These are phyloP conservation scores for Empidonax alnorum DNA, from an alignment of 2,113 vertebrate genomes.

Conservation along the genomic window DNA sequence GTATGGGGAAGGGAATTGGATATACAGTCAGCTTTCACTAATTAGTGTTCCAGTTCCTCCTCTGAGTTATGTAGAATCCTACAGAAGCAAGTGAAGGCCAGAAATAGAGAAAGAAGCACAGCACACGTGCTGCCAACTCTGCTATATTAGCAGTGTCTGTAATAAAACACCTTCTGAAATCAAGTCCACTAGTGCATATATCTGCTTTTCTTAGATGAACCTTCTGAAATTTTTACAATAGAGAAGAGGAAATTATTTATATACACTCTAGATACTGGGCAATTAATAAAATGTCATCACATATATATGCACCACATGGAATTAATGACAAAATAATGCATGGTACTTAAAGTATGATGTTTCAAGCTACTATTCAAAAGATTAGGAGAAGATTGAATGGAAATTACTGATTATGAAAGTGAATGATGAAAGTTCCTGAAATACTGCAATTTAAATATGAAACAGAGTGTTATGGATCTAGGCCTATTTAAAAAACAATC, in stretches of 20 bases:
- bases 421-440: background rate
- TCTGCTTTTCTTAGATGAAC: background rate
- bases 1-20: background rate
- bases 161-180: conserved; percentile 10
- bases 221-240: background rate
- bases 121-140: background rate
- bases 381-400: background rate
- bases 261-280: background rate
- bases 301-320: background rate
- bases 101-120: background rate
- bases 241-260: conserved; percentile 7
- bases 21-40: background rate
- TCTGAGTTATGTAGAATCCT: background rate
- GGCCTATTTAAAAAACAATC: background rate
- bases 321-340: background rate
- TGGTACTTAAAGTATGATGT: background rate
- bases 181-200: background rate
- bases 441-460: background rate
- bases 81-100: background rate
- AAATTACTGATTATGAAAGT: background rate
- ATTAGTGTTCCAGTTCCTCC: background rate
- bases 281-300: conserved; percentile 18
- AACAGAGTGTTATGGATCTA: background rate
- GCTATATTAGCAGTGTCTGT: background rate
- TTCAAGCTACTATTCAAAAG: background rate